Evolutionary conservation across 1,140 invertebrate species (phyloP), one percentile per base, ranked within the genome.

Genomic region (Teleopsis dalmanni): DNA sequence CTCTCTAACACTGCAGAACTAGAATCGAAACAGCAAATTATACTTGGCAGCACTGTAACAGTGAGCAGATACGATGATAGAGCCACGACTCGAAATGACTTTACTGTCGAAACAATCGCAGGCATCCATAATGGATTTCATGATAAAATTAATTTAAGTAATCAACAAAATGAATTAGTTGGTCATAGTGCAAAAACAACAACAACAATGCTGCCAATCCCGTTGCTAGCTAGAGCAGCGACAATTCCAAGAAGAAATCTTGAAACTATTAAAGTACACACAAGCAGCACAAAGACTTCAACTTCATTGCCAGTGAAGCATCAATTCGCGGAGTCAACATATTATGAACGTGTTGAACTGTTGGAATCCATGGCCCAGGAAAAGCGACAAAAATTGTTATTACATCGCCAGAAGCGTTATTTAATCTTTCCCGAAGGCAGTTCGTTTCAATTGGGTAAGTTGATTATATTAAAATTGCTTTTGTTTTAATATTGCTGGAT

Each of bases 361-460:
- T 14, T 14, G n/a, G 29, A 50, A 36, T 44, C 41, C 13, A 18
- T n/a, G 19, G 22, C 38, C 37, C 14, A 21, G 13, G n/a, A 4
- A 1, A 43, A 56, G 29, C 50, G 51, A 40, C 50, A 65, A 13
- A 35, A 42, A 44, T 46, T 64, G 46, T 42, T 55, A 35, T 47
- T 60, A 48, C 64, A 67, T 47, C 64, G 64, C 3, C 58, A 62
- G 23, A 67, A 80, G 59, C 75, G 85, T 43, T 87, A 87, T 72
- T 72, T 88, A 26, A 73, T 84, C 49, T 88, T 87, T 66, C 83
- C 84, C 2, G 84, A 86, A 73, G 85, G 85, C 42, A 86, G 83
- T 55, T 85, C 83, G 46, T 78, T 87, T 40, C 80, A 82, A 68
- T 66, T 86, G 72, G 69, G 83, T 85, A 56, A 77, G 80, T 72